Evolutionary conservation across 2,797 vertebrate species (phyloP), one percentile per base, ranked within the genome.

Genomic region (Sebastes hubbsi): DNA sequence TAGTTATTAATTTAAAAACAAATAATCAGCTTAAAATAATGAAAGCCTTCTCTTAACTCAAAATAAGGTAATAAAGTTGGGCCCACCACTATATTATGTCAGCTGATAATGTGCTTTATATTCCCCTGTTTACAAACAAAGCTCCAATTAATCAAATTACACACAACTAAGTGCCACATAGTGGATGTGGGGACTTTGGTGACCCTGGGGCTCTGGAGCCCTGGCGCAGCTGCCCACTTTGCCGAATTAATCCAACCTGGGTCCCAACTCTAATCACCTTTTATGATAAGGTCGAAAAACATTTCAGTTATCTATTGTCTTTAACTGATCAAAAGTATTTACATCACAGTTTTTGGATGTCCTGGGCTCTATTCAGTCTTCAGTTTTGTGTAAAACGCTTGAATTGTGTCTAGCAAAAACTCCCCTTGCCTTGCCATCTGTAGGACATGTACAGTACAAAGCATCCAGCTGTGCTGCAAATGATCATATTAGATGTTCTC

Each of bases 71-170:
- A 55, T 58, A 59, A 52, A 70, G 20, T 11, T 20, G 6, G 54
- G 55, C 3, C 7, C 2, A 16, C 12, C 0, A 22, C 30, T 9
- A 18, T 22, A 70, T 56, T 71, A 56, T 61, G 27, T 75, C 32
- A 67, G 69, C 25, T 73, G 30, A 54, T 49, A 29, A 67, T 52
- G 58, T 63, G 63, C n/a, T 66, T 54, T 32, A 29, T 20, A 66
- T 72, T 72, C n/a, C 29, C 27, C 16, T 54, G 52, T 49, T 73
- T 54, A 32, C 12, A 81, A 61, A 77, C 27, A 74, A 75, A 75
- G 29, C 60, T 66, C 59, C 4, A 70, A 52, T 71, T 66, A 71
- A 85, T 77, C 27, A 75, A 56, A 72, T 65, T 18, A 70, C 16
- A 49, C 22, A 67, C 36, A 75, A 54, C 49, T 64, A 56, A 72